Base-by-base conservation (phyloP, 2,113 vertebrate species). In the Maccullochella peelii region DNA sequence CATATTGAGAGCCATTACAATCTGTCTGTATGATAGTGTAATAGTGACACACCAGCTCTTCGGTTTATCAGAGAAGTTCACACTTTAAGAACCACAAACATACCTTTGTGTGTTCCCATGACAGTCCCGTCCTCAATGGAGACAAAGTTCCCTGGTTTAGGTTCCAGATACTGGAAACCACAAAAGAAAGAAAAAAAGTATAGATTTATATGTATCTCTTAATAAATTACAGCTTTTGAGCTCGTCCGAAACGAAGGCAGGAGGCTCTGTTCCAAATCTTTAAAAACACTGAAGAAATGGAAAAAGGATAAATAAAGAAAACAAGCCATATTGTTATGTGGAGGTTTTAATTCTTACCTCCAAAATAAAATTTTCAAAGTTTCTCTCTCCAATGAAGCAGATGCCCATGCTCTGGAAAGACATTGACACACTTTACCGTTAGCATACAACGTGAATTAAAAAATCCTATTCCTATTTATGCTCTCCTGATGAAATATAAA, bases 321-420 rank as follows among this genome's bases (percentile, higher is more conserved):
- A 58, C 7, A 55, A 47, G 33, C 2, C 4, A 47, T 69, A 27
- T 9, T 50, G 11, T 27, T 5, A 61, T 3, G 38, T 23, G 5
- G 6, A n/a, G 47, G 9, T 47, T 73, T 54, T 2, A 27, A 42
- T 23, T 49, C 72, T 86, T 80, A 98, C 98, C 96, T 99, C 96
- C 33, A 99, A 95, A 74, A 99, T 96, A 90, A 99, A 99, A 0
- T 95, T 95, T 85, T 98, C 97, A 50, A 99, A 98, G 77, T 98
- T 95, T 63, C 98, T 97, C 88, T 98, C 93, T 9, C 98, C 98
- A 65, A 99, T 96, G 63, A 99, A 99, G 89, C 98, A 99, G 88
- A 99, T 96, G 8, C 98, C 98, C 97, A 99, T 99, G 86, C 98
- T 99, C 98, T 99, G 88, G 49, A 82, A 73, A 33, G 1, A 77